Evolutionary conservation across 2,888 invertebrate species (phyloP), one percentile per base, ranked within the genome.

Genomic region (Coenonympha arcania): DNA sequence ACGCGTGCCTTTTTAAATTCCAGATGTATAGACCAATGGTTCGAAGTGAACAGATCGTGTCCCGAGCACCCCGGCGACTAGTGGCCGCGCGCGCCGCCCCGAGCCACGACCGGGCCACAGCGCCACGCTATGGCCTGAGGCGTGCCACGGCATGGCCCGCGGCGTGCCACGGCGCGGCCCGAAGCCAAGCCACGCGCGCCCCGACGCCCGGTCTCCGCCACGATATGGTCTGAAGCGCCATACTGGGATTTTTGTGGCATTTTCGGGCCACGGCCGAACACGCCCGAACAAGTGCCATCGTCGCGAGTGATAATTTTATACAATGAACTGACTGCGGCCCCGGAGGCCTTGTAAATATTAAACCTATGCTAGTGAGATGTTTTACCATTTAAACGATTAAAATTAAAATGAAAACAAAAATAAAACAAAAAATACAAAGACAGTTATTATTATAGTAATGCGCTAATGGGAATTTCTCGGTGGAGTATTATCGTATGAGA

Each of bases 11-110:
- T 61, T 11, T 46, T 55, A 24, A 24, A 22, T 90, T 92, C 41
- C 89, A 98, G 97, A 83, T 99, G 99, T 89, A 98, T 99, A 88
- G 98, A 99, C 89, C 93, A 94, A 88, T 99, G 99, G 99, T 99
- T 99, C 88, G 95, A 97, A 87, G 95, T 97, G 79, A 99, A 98
- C 89, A 93, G 98, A 85, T 96, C 96, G 73, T 99, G 99, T 89
- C 99, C 99, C 47, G 98, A 98, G 87, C 99, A 99, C 88, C 98
- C 99, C 66, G 94, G 95, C 70, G 98, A 98, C 89, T 96, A 91
- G 89, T 86, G 77, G 67, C 43, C 53, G 57, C 42, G 57, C 42
- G 57, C 55, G 30, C 39, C 39, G 37, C 33, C 41, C 45, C 39
- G 31, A 19, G 50, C 42, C 44, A 31, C 39, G 37, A 34, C n/a